These are phyloP conservation scores for Conger conger DNA, from an alignment of 2,113 vertebrate genomes.

Conservation along the genomic window DNA sequence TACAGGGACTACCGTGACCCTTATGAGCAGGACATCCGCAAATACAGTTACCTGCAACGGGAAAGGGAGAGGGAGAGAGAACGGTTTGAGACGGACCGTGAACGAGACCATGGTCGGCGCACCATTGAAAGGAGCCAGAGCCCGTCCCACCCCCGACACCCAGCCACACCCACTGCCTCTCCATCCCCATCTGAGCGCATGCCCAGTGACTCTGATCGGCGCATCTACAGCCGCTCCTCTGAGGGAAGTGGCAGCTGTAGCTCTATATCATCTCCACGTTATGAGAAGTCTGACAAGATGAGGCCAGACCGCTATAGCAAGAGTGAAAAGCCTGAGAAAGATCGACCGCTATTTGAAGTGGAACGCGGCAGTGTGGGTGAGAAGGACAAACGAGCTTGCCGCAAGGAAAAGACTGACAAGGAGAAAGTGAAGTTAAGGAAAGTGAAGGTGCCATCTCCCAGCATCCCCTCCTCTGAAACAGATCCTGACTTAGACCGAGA, in stretches of 20 bases:
- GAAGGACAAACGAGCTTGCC: conserved; percentile 82
- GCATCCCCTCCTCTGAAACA: conserved; percentile 76
- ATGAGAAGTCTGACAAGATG: conserved; percentile 86
- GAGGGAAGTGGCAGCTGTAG: conserved; percentile 94
- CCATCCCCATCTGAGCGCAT: conserved; percentile 86
- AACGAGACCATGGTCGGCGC: conserved; percentile 73
- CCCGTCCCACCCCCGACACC: conserved; percentile 83
- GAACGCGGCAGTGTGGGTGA: conserved; percentile 74
- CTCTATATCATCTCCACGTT: conserved; percentile 87
- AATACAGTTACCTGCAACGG: conserved; percentile 94
- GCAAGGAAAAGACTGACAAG: conserved; percentile 88
- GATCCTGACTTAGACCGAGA: conserved; percentile 82
- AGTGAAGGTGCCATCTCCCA: conserved; percentile 84
- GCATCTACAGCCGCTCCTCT: conserved; percentile 91
- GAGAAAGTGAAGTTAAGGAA: conserved; percentile 85
- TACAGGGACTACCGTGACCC: conserved; percentile 93
- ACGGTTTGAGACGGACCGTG: conserved; percentile 88
- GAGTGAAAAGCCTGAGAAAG: conserved; percentile 83
- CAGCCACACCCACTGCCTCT: conserved; percentile 80
- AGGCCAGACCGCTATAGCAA: conserved; percentile 80
- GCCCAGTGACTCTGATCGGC: conserved; percentile 86
- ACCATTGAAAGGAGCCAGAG: conserved; percentile 84
- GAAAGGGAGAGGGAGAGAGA: conserved; percentile 90
- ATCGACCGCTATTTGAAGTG: conserved; percentile 69
- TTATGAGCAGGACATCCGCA: conserved; percentile 94